A percentile compares a stretch with the other conserved stretches of the same genome.
These are phyloP conservation scores for Anagyrus pseudococci DNA, from an alignment of 2,888 invertebrate genomes.

Conservation along the genomic window DNA sequence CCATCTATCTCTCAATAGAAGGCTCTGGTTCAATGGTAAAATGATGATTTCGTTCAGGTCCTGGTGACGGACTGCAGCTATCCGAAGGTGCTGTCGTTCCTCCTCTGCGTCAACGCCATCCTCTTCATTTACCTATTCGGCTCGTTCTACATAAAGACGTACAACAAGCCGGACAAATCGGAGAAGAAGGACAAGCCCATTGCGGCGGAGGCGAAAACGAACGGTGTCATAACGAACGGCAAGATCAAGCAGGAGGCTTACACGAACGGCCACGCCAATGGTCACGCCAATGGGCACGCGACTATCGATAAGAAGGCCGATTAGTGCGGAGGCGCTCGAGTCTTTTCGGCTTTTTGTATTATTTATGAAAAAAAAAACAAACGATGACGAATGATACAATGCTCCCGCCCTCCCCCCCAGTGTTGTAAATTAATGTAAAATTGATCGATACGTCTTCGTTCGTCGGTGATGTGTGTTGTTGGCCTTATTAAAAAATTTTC, in stretches of 20 bases:
- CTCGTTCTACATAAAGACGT: constrained; percentile 76
- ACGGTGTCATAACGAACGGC: constrained; percentile 6
- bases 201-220: neutral
- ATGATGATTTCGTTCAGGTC: constrained; percentile 15
- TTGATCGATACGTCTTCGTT: too few species aligned
- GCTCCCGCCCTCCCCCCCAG: too few species aligned
- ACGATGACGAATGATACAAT: too few species aligned
- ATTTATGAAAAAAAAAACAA: too few species aligned
- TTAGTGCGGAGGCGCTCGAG: neutral
- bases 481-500: too few species aligned
- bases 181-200: constrained; percentile 5
- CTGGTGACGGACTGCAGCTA: constrained; percentile 65
- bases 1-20: neutral
- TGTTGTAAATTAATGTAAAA: too few species aligned
- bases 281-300: constrained; percentile 8
- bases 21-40: neutral
- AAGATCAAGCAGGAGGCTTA: constrained; percentile 5
- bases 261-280: constrained; percentile 9
- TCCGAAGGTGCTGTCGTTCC: constrained; percentile 72
- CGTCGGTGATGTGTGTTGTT: too few species aligned
- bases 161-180: constrained; percentile 52
- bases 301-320: constrained; percentile 19
- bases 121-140: constrained; percentile 81
- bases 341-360: too few species aligned
- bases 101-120: constrained; percentile 72